Evolutionary conservation across 2,797 vertebrate species (phyloP), one percentile per base, ranked within the genome.

Genomic region (Alosa sapidissima): DNA sequence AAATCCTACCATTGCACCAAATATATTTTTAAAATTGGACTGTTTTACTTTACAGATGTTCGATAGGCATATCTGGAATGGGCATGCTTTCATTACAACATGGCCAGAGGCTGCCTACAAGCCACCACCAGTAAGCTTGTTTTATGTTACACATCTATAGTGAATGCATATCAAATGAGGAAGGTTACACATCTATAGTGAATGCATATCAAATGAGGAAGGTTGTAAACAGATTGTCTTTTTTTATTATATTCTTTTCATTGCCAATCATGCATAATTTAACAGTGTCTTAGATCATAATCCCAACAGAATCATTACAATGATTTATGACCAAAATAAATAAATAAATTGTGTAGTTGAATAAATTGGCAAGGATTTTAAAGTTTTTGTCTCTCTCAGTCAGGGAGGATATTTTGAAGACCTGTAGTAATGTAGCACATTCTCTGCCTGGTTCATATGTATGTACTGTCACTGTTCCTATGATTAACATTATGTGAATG

Each of bases 211-310:
- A 86, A 92, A 87, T 90, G 91, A 87, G 89, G 82, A 86, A 52
- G 82, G 78, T 65, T 81, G 65, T 24, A 13, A 91, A 93, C 60
- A 85, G 87, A 86, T 89, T 89, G 81, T 72, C 86, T 91, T 54
- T 88, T 92, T 92, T 88, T 84, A 89, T 92, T 88, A 88, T 90
- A 90, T 91, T 89, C 89, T 85, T 91, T 95, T 95, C 94, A 94
- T 95, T 90, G 94, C 94, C 90, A 93, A 87, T 89, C 94, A 94
- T 96, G 93, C 95, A 96, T 96, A 94, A 96, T 96, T 92, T 90
- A 96, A 92, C 90, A 92, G 93, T 92, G 88, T 90, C 92, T 91
- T 87, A 89, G 86, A 90, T 95, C 87, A 90, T 96, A 96, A 95
- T 93, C 92, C 90, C 92, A 92, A 94, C 94, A 91, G 91, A 93